Conservation (phyloP, 1,140 invertebrate species). For the Centruroides vittatus region DNA sequence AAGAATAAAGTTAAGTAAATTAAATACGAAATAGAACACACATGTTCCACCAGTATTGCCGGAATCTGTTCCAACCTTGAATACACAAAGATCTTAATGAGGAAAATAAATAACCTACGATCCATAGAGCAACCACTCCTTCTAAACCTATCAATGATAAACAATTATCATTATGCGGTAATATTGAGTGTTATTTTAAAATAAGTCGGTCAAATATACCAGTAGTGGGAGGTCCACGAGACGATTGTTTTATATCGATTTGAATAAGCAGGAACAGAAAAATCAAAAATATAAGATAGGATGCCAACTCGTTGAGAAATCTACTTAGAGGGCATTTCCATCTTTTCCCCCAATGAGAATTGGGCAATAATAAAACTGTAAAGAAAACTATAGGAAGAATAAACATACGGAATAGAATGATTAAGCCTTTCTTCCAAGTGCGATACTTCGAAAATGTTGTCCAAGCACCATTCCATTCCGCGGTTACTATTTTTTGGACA, state of each 20-base stretch:
- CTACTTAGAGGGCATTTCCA: constrained; percentile 15
- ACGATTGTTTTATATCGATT: constrained; percentile 22
- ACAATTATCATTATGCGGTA: too few relatives aligned
- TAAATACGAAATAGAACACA: too few relatives aligned
- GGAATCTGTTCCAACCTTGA: too few relatives aligned
- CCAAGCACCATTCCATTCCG: constrained; percentile 36
- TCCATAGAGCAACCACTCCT: too few relatives aligned
- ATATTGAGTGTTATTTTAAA: too few relatives aligned
- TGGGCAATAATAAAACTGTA: constrained; percentile 28
- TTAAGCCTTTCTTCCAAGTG: constrained; percentile 25
- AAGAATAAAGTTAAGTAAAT: too few relatives aligned
- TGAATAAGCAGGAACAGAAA: constrained; percentile 41
- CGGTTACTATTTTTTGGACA: constrained; percentile 45
- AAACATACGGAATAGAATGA: background rate
- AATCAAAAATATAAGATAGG: constrained; percentile 39
- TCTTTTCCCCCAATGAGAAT: constrained; percentile 39
- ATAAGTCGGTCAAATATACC: constrained; percentile 10
- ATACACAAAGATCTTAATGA: too few relatives aligned
- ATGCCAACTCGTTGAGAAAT: constrained; percentile 37
- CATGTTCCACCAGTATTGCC: too few relatives aligned
- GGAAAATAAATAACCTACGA: too few relatives aligned
- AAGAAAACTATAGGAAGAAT: constrained; percentile 3
- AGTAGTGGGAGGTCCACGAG: constrained; percentile 36
- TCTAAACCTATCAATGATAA: too few relatives aligned
- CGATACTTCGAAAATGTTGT: too few relatives aligned